Percentiles rank a stretch among this genome's conserved stretches.
These are phyloP conservation scores for Rhagonycha lutea DNA, from an alignment of 2,888 invertebrate genomes.

Conservation along the genomic window DNA sequence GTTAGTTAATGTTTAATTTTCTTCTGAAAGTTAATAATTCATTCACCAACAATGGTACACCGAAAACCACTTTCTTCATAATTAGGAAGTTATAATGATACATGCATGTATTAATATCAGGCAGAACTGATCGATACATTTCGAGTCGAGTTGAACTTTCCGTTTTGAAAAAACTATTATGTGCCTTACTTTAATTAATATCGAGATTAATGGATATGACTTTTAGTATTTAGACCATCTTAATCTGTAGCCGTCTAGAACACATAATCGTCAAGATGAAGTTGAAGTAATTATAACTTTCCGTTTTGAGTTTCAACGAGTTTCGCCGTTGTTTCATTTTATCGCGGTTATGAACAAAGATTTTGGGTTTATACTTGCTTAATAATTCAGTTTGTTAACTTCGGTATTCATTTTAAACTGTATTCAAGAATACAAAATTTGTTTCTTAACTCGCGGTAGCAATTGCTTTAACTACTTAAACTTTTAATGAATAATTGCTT, in stretches of 20 bases:
- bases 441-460: constrained; percentile 15
- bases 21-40: background rate
- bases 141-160: background rate
- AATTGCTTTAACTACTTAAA: constrained; percentile 20
- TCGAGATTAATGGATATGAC: constrained; percentile 27
- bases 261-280: constrained; percentile 31
- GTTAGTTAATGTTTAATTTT: background rate
- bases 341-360: constrained; percentile 27
- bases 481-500: constrained; percentile 26
- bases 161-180: constrained; percentile 8
- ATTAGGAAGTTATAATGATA: background rate
- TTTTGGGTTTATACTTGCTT: constrained; percentile 26
- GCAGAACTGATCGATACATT: background rate
- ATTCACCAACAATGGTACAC: background rate
- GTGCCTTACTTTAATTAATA: constrained; percentile 25
- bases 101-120: background rate
- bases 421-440: constrained; percentile 22
- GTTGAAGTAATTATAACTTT: constrained; percentile 31
- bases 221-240: constrained; percentile 28
- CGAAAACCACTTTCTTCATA: background rate
- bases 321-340: constrained; percentile 27
- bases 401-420: constrained; percentile 23
- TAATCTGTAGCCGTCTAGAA: constrained; percentile 27
- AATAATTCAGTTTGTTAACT: constrained; percentile 25
- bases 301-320: constrained; percentile 30